Conservation (phyloP, 1,140 invertebrate species). For the Drosophila grimshawi region DNA sequence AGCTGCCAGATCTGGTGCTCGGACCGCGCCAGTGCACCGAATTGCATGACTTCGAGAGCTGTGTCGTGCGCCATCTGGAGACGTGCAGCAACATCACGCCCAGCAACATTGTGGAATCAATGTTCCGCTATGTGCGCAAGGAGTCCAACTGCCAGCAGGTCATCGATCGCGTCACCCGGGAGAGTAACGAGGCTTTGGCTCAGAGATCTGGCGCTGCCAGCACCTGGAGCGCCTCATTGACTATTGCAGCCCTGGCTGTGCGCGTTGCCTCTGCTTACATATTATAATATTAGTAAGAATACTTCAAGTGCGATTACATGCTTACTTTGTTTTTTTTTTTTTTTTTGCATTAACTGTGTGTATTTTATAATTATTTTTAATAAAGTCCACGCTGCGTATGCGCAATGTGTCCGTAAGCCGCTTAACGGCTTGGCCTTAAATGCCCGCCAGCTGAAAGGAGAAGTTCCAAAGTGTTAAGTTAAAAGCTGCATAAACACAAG, state of each 20-base stretch:
- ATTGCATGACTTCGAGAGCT: conserved; percentile 87
- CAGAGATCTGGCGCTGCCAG: background rate
- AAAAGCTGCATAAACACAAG: conserved; percentile 72
- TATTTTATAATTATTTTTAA: conserved; percentile 74
- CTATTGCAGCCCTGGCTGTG: background rate
- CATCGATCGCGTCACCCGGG: conserved; percentile 42
- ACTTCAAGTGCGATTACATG: conserved; percentile 3
- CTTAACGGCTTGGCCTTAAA: conserved; percentile 66
- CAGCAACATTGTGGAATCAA: conserved; percentile 91
- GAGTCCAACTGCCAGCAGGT: conserved; percentile 71
- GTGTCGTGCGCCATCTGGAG: conserved; percentile 88
- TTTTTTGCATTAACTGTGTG: conserved; percentile 15
- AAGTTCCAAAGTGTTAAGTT: conserved; percentile 65
- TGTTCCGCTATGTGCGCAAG: conserved; percentile 88
- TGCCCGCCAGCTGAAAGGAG: conserved; percentile 34
- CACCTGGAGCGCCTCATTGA: background rate
- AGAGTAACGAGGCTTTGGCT: conserved; percentile 3
- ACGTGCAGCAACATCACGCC: conserved; percentile 90
- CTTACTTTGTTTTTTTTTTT: conserved; percentile 8
- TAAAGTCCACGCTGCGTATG: conserved; percentile 57
- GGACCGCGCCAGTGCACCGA: conserved; percentile 83
- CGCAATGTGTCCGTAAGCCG: conserved; percentile 61
- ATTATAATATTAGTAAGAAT: background rate
- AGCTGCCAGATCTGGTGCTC: conserved; percentile 67
- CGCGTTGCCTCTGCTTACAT: background rate